Evolutionary conservation across 92 coral and sea anemone genomes (phyloP), one percentile per base, ranked within the genome.

Genomic region (Pocillopora meandrina): DNA sequence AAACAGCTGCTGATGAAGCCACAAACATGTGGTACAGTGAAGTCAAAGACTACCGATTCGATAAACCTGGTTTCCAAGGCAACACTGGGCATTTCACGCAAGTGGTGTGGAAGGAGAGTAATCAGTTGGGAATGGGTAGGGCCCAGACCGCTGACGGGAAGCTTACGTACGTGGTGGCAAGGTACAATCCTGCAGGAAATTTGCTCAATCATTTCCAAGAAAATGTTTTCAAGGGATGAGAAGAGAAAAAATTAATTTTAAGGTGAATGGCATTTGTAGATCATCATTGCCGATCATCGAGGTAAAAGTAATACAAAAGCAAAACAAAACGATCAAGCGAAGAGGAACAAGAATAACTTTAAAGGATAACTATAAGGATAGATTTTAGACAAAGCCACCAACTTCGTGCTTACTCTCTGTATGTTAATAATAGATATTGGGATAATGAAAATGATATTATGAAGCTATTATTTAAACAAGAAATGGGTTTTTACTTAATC

Each of bases 71-170:
- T 20, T 93, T 92, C 90, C 89, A 91, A 26, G 82, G 93, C 23
- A 91, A 90, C 82, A 90, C 99, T 52, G 95, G 98, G 57, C 98
- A 95, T 75, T 96, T 96, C 56, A 96, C 99, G 74, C 99, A 96
- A 65, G 89, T 96, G 13, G 98, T 96, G 15, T 96, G 99, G 99
- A 96, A 89, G 63, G 93, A 74, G 7, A 92, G 95, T 74, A 91
- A 42, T 31, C 98, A 94, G 78, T 81, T 94, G 63, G 98, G 98
- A 35, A 87, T 96, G 90, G 98, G 95, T 65, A 88, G 90, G 35
- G 98, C 98, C 61, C 84, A 90, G 75, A 87, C 94, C 33, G 76
- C 92, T 11, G 96, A 89, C 73, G 98, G 97, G 34, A 82, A 86
- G 57, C 80, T 90, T 33, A 78, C 92, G 36, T 92, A 84, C 47